Evolutionary conservation across 2,113 vertebrate species (phyloP), one percentile per base, ranked within the genome.

Genomic region (Alethe diademata): DNA sequence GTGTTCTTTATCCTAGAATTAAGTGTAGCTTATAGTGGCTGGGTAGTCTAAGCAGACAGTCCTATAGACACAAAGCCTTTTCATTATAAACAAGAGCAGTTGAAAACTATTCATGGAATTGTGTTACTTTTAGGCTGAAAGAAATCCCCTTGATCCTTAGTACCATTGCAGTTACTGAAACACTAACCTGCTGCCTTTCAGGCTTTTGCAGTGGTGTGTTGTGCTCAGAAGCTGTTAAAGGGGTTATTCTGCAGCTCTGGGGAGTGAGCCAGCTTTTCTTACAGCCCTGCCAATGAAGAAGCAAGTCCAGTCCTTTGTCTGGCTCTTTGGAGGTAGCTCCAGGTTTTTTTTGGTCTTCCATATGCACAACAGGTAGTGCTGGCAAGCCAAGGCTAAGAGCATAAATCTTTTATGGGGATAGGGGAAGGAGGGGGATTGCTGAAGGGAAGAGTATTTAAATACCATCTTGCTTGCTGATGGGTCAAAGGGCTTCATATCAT

Each of bases 361-460:
- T 70, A 57, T 1, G 12, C 45, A 64, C 53, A 88, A 61, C 94
- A 95, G 82, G 78, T 96, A 91, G 89, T 81, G 64, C 82, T 0
- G 0, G 31, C 81, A 92, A 81, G 57, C 67, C 89, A 78, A 85
- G 80, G 80, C 54, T 72, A 58, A 72, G 75, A 67, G 74, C 87
- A 87, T 96, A 96, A 97, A 96, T 97, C 87, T 96, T 92, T 72
- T 78, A 14, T 66, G 13, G 31, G 57, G 38, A 70, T 29, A 42
- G 42, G 78, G 57, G 76, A 86, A 86, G 65, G 72, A 78, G 69
- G 72, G 42, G 53, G 84, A 85, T 65, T 94, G 83, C 94, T 91
- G 36, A 48, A 91, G 84, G 89, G 79, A 75, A 90, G 54, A 76
- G 58, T 57, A 91, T 92, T 92, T 95, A 93, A 95, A 94, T 87